Percentiles rank a stretch among this genome's conserved stretches.
phyloP scores from a whole-genome alignment of 2,888 invertebrate genomes.

The Lepas anatifera region DNA sequence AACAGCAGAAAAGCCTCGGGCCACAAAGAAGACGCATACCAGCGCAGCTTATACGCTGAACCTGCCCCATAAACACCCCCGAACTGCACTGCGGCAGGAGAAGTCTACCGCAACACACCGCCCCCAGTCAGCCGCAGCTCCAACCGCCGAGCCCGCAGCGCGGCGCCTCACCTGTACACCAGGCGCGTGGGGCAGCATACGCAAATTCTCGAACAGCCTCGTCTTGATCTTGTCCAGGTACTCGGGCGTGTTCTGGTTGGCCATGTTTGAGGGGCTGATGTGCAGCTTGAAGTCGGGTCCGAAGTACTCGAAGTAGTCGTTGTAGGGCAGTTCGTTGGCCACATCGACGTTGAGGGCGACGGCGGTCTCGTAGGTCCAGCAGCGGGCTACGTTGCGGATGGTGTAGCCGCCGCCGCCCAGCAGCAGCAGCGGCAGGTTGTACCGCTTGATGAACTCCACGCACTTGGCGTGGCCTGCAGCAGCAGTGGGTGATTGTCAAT shows the following conservation, averaged over 20 bases:
- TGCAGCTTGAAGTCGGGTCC: constrained; percentile 99
- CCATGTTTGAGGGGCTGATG: constrained; percentile 98
- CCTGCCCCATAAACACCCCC: too few relatives aligned
- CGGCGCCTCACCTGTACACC: constrained; percentile 65
- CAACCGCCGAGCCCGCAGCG: too few relatives aligned
- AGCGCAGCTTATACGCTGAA: too few relatives aligned
- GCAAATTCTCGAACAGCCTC: constrained; percentile 84
- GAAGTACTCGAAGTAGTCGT: constrained; percentile 99
- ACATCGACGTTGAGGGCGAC: constrained; percentile 92
- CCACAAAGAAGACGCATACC: too few relatives aligned
- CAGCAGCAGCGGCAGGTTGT: constrained; percentile 87
- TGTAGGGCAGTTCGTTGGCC: constrained; percentile 96
- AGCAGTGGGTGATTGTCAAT: too few relatives aligned
- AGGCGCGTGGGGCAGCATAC: constrained; percentile 95
- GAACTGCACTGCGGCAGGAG: too few relatives aligned
- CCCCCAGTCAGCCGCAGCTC: too few relatives aligned
- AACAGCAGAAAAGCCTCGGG: too few relatives aligned
- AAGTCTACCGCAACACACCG: too few relatives aligned
- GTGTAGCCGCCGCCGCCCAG: constrained; percentile 99
- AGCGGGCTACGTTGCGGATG: constrained; percentile 94
- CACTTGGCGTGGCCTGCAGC: constrained; percentile 90
- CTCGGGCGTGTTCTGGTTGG: constrained; percentile 94
- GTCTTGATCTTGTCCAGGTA: constrained; percentile 96
- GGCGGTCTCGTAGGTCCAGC: constrained; percentile 99
- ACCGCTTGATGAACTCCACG: constrained; percentile 95